Percentiles rank a stretch among this genome's conserved stretches.
Conservation (phyloP, 2,113 vertebrate genomes). For the Psephotus haematonotus region DNA sequence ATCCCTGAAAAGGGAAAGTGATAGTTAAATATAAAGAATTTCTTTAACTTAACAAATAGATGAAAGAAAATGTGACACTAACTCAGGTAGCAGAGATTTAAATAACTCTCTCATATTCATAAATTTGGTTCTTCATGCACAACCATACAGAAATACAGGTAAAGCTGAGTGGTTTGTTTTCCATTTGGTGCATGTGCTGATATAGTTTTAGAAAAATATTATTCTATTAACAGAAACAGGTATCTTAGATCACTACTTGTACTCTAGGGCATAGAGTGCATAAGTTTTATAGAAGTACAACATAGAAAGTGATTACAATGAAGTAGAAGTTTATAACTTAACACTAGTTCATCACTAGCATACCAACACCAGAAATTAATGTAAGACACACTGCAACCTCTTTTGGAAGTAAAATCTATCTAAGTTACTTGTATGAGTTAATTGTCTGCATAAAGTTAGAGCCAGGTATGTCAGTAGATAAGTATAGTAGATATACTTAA, state of each 20-base stretch:
- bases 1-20: neutral
- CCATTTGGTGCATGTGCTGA: neutral
- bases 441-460: neutral
- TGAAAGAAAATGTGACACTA: neutral
- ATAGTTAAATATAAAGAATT: neutral
- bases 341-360: neutral
- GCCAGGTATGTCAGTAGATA: neutral
- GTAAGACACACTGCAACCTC: neutral
- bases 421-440: neutral
- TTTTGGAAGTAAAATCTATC: neutral
- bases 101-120: neutral
- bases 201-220: neutral
- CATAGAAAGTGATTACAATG: neutral
- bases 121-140: neutral
- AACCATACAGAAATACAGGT: neutral
- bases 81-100: neutral
- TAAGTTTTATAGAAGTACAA: neutral
- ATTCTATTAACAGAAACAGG: neutral
- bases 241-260: neutral
- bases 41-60: neutral
- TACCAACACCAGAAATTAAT: neutral
- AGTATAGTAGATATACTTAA: neutral
- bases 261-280: rapidly evolving
- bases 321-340: neutral
- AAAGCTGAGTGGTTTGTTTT: neutral